Base-by-base conservation (phyloP, 2,797 vertebrate genomes). In the Karalla daura region DNA sequence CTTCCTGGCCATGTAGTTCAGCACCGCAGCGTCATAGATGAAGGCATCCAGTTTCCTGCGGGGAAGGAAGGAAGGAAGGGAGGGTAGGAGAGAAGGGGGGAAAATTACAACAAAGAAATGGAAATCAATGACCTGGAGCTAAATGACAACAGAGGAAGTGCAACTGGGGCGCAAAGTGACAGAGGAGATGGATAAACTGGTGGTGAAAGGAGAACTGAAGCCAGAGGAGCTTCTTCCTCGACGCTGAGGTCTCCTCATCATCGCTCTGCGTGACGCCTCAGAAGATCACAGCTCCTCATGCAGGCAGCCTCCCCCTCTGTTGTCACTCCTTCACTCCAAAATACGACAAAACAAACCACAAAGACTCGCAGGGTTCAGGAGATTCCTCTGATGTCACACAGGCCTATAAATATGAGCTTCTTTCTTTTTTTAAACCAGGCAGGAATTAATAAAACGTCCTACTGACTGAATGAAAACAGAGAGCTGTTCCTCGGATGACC, bases 1-100 rank as follows among this genome's bases (percentile, higher is more conserved):
- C 78, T 97, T 96, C 25, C 95, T 91, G 36, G 96, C 96, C 96
- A 97, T 97, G 69, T 97, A 97, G 89, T 97, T 97, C 54, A 97
- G 91, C 74, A 97, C 96, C 0, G 96, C 96, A 0, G 96, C 96
- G 1, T 97, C 96, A 3, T 97, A 97, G 87, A 97, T 97, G 91
- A 97, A 97, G 65, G 96, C 96, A 7, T 97, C 96, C 85, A 97
- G 92, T 86, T 97, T 97, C 81, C 96, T 97, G 86, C 53, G 59
- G 75, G 59, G 54, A 25, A 44, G 20, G 23, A 45, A 36, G 11
- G 18, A 64, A 28, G 43, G 51, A 40, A n/a, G n/a, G n/a, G n/a
- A n/a, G n/a, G n/a, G n/a, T n/a, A n/a, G n/a, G n/a, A n/a, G n/a
- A n/a, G n/a, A n/a, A n/a, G n/a, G n/a, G 13, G 62, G 11, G 18